These are phyloP conservation scores for Synergus umbraculus DNA, from an alignment of 2,888 invertebrate species.

Conservation along the genomic window DNA sequence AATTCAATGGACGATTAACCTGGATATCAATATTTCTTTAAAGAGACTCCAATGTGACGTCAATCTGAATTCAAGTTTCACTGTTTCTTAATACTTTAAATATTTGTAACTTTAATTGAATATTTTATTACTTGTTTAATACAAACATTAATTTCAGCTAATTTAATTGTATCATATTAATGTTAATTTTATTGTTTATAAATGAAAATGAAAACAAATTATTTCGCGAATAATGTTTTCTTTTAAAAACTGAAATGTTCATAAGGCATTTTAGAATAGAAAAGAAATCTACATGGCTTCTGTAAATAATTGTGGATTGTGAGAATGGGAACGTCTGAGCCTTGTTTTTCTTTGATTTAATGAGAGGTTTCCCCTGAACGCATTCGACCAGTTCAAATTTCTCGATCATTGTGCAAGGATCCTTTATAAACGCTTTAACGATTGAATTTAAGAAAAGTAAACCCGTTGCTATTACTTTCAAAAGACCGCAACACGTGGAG, in stretches of 20 bases:
- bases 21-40: background rate
- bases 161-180: background rate
- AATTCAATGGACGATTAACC: background rate
- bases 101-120: no score
- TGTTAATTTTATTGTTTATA: no score
- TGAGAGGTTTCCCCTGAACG: background rate
- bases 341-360: background rate
- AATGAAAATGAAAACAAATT: background rate
- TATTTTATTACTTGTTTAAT: background rate
- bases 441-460: background rate
- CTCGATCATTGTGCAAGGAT: background rate
- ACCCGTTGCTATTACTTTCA: background rate
- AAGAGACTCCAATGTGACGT: no score
- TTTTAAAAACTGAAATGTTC: background rate
- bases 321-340: background rate
- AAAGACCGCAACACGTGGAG: background rate
- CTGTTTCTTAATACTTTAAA: no score
- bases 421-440: background rate
- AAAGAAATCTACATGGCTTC: background rate
- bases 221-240: background rate
- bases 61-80: background rate
- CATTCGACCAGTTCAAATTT: background rate
- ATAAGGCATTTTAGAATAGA: background rate
- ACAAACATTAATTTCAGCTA: background rate
- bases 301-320: background rate